A percentile compares a stretch with the other conserved stretches of the same genome.
These are phyloP conservation scores for Eudemis profundana DNA, from an alignment of 2,888 invertebrate genomes.

Conservation along the genomic window DNA sequence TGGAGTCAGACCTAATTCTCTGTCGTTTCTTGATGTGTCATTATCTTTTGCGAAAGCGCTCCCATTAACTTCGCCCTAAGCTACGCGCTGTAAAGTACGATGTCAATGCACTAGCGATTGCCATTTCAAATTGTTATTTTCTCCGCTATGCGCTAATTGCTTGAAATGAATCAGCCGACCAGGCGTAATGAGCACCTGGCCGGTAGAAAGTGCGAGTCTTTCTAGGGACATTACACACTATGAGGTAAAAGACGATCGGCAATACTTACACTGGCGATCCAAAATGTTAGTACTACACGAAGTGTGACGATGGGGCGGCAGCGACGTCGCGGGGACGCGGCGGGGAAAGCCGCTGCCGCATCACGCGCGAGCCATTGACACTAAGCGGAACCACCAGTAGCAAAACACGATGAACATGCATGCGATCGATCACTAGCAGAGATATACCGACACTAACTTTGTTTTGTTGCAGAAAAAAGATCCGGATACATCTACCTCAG, in stretches of 20 bases:
- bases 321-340: slow-evolving; percentile 59
- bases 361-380: slow-evolving; percentile 77
- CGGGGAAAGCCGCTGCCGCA: slow-evolving; percentile 77
- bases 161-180: slow-evolving; percentile 60
- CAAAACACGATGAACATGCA: slow-evolving; percentile 57
- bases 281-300: slow-evolving; percentile 58
- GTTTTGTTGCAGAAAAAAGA: slow-evolving; percentile 83
- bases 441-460: slow-evolving; percentile 64
- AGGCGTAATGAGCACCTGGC: slow-evolving; percentile 57
- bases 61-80: slow-evolving; percentile 50
- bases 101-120: slow-evolving; percentile 69
- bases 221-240: slow-evolving; percentile 51
- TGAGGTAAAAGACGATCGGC: slow-evolving; percentile 53
- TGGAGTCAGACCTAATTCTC: background rate
- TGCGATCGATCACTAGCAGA: slow-evolving; percentile 62
- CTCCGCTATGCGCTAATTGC: slow-evolving; percentile 66
- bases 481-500: slow-evolving; percentile 84
- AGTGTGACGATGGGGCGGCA: slow-evolving; percentile 59
- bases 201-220: slow-evolving; percentile 68
- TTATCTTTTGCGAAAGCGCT: slow-evolving; percentile 57
- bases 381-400: slow-evolving; percentile 66
- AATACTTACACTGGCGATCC: slow-evolving; percentile 50
- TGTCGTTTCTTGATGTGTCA: background rate
- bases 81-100: slow-evolving; percentile 62
- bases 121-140: slow-evolving; percentile 64